These are phyloP conservation scores for Antheraea pernyi DNA, from an alignment of 1,140 invertebrate genomes.

Conservation along the genomic window DNA sequence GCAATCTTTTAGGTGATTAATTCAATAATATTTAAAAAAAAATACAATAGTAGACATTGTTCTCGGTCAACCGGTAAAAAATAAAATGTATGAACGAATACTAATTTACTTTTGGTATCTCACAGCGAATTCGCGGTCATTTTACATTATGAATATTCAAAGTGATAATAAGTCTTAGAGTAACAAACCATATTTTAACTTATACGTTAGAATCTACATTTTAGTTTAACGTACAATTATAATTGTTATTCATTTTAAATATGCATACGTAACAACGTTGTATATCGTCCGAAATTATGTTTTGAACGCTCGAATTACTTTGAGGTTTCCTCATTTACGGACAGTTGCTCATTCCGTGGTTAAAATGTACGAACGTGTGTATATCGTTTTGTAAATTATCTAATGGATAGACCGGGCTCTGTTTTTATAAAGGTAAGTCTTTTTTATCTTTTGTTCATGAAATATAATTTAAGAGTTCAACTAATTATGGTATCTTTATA, in stretches of 20 bases:
- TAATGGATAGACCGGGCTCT: slow-evolving; percentile 8
- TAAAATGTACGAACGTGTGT: slow-evolving; percentile 26
- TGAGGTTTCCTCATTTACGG: slow-evolving; percentile 22
- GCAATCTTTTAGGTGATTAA: too few species aligned
- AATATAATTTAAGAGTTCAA: too few species aligned
- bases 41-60: too few species aligned
- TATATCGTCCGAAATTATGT: not conserved
- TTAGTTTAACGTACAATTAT: not conserved
- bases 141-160: too few species aligned
- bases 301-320: slow-evolving; percentile 9
- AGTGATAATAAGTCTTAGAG: too few species aligned
- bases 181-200: not conserved
- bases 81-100: too few species aligned
- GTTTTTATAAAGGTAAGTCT: slow-evolving; percentile 11
- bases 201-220: not conserved
- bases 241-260: not conserved
- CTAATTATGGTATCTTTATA: too few species aligned
- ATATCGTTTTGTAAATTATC: slow-evolving; percentile 1
- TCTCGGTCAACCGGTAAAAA: too few species aligned
- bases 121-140: too few species aligned
- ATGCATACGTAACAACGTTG: not conserved
- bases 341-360: slow-evolving; percentile 16
- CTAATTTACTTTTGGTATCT: too few species aligned
- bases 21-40: too few species aligned
- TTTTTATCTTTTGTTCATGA: not conserved